Evolutionary conservation across 2,797 vertebrate species (phyloP).

Genomic region (Myripristis jacobus): DNA sequence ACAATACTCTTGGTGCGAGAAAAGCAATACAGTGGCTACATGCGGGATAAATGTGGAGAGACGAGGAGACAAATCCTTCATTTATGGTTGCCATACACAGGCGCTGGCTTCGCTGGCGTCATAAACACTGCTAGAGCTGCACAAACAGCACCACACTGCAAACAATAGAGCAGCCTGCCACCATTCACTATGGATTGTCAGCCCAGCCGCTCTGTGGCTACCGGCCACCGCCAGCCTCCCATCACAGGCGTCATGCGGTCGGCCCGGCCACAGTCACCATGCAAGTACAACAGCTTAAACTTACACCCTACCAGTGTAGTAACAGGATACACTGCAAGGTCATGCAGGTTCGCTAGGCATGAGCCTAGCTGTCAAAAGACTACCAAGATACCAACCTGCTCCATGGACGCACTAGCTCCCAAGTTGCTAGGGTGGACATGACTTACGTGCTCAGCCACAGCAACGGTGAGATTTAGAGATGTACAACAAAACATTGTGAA

Average conservation of each 20-base stretch:
- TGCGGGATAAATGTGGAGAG: conserved; percentile 70
- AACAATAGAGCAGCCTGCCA: conserved; percentile 75
- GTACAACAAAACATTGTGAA: too few relatives aligned
- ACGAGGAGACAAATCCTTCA: conserved; percentile 75
- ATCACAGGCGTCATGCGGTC: conserved; percentile 65
- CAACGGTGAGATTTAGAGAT: too few relatives aligned
- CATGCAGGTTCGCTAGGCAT: conserved; percentile 26
- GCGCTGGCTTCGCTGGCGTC: conserved; percentile 64
- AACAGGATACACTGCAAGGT: conserved; percentile 40
- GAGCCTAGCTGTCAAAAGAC: conserved; percentile 7
- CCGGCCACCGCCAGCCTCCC: conserved; percentile 58
- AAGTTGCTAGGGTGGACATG: too few relatives aligned
- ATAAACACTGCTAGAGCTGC: conserved; percentile 60
- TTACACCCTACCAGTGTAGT: conserved; percentile 52
- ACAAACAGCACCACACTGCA: conserved; percentile 76
- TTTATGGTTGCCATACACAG: conserved; percentile 78
- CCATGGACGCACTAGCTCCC: too few relatives aligned
- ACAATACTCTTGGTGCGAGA: conserved; percentile 74
- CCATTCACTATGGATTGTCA: conserved; percentile 72
- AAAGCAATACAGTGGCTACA: conserved; percentile 65
- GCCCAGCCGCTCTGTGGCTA: conserved; percentile 63
- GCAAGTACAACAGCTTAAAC: conserved; percentile 46
- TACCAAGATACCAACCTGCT: not conserved
- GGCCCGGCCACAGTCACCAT: conserved; percentile 59
- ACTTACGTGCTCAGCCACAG: too few relatives aligned